phyloP scores from a whole-genome alignment of 2,113 vertebrate species.

The Sorex fumeus region DNA sequence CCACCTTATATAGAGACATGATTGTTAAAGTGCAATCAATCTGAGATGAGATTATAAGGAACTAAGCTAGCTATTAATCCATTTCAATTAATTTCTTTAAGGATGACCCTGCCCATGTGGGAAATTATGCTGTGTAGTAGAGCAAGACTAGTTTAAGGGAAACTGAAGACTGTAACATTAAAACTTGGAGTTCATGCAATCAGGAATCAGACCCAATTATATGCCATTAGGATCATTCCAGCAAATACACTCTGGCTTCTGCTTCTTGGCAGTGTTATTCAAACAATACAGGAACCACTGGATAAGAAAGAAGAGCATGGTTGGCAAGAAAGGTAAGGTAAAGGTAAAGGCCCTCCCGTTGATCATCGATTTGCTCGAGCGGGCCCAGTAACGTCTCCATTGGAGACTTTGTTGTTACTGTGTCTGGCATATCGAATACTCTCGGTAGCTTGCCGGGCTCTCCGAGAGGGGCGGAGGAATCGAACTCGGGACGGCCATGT shows the following conservation, averaged over 20 bases:
- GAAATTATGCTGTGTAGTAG: constrained; percentile 29
- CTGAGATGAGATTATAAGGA: background rate
- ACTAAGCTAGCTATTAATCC: background rate
- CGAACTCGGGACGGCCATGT: no score
- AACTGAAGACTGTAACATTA: background rate
- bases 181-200: constrained; percentile 9
- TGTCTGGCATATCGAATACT: no score
- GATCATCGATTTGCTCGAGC: no score
- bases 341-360: no score
- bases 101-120: background rate
- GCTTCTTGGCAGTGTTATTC: background rate
- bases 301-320: no score
- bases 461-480: no score
- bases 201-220: constrained; percentile 32
- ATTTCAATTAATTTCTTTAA: background rate
- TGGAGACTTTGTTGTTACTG: no score
- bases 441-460: no score
- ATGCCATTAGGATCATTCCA: background rate
- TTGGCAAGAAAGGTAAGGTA: no score
- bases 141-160: constrained; percentile 40
- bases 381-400: no score
- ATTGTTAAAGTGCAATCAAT: background rate
- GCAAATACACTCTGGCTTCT: background rate
- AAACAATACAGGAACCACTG: no score
- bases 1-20: background rate